Evolutionary conservation across 2,888 invertebrate genomes (phyloP).

Genomic region (Drosophila ochracea): DNA sequence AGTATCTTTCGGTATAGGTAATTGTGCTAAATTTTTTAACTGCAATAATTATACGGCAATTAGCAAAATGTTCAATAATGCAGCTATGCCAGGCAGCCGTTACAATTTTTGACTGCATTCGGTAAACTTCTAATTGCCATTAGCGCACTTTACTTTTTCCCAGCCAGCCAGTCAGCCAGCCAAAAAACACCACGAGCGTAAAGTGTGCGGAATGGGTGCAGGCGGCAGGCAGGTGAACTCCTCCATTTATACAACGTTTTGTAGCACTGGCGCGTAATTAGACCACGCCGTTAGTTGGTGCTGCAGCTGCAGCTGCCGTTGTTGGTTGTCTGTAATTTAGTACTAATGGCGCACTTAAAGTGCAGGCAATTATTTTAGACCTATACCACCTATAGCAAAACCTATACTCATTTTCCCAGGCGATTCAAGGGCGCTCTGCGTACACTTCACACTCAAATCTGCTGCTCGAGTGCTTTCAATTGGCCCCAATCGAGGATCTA

Average conservation of each 20-base stretch:
- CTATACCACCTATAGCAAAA: slow-evolving; percentile 44
- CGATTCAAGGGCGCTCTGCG: slow-evolving; percentile 20
- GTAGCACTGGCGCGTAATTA: slow-evolving; percentile 74
- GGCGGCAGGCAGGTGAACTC: slow-evolving; percentile 34
- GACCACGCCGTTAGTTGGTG: slow-evolving; percentile 69
- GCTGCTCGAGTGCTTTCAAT: slow-evolving; percentile 57
- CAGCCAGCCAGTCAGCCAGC: slow-evolving; percentile 23
- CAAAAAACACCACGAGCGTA: slow-evolving; percentile 12
- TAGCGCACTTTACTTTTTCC: slow-evolving; percentile 77
- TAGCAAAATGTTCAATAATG: slow-evolving; percentile 79
- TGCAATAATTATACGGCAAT: slow-evolving; percentile 80
- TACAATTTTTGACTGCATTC: slow-evolving; percentile 78
- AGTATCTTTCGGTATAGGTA: slow-evolving; percentile 3
- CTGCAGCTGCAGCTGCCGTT: slow-evolving; percentile 35
- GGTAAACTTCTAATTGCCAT: slow-evolving; percentile 80
- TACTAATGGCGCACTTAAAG: slow-evolving; percentile 78
- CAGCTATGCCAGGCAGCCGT: slow-evolving; percentile 74
- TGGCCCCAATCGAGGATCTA: slow-evolving; percentile 13
- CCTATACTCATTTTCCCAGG: slow-evolving; percentile 16
- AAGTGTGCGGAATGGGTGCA: slow-evolving; percentile 8
- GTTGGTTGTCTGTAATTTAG: slow-evolving; percentile 73
- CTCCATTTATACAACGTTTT: slow-evolving; percentile 23
- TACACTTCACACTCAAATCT: slow-evolving; percentile 34
- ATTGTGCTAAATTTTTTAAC: slow-evolving; percentile 73
- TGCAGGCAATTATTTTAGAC: slow-evolving; percentile 75